phyloP scores from a whole-genome alignment of 2,113 vertebrate genomes.

The Python bivittatus region DNA sequence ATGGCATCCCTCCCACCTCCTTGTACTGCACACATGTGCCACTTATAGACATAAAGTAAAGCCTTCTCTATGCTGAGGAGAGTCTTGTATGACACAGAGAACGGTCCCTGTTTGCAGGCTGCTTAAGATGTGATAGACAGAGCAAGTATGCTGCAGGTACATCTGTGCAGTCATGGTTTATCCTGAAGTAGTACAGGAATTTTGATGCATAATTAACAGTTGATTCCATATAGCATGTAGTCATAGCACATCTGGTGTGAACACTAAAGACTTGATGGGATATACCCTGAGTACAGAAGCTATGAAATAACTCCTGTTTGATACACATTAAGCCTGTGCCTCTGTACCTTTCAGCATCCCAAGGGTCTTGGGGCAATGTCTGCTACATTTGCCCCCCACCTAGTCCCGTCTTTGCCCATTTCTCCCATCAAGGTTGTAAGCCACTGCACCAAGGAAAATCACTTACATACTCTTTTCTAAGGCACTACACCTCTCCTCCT shows the following conservation, averaged over 20 bases:
- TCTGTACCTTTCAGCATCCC: neutral
- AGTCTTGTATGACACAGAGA: neutral
- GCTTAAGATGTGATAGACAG: neutral
- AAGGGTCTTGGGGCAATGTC: neutral
- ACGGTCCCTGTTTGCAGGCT: neutral
- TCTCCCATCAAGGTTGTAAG: neutral
- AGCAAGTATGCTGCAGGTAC: neutral
- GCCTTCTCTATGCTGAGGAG: neutral
- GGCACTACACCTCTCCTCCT: conserved; percentile 37
- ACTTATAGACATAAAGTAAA: neutral
- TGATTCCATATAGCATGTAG: neutral
- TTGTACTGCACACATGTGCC: neutral
- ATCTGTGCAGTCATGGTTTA: neutral
- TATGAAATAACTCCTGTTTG: neutral
- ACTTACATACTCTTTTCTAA: conserved; percentile 85
- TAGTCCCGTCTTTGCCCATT: neutral
- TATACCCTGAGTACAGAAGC: neutral
- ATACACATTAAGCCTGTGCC: neutral
- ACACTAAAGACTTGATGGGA: neutral
- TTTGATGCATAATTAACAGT: neutral
- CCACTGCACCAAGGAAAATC: neutral
- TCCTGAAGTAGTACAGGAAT: neutral
- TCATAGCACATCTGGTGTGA: neutral
- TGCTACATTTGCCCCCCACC: neutral
- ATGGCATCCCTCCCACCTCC: neutral